phyloP scores from a whole-genome alignment of 2,888 invertebrate species.

The Celastrina argiolus region DNA sequence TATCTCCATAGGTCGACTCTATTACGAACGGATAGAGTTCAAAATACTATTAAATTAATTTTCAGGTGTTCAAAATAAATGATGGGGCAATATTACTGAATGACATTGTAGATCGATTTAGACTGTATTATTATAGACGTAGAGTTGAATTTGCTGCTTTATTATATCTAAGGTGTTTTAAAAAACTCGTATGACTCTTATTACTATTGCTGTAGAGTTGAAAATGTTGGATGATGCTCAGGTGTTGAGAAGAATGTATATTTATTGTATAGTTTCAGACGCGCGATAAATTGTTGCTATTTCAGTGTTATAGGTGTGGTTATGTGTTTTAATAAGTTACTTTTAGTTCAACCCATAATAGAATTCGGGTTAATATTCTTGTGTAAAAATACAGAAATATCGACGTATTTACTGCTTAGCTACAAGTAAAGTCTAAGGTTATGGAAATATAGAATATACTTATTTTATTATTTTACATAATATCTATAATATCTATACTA shows the following conservation, averaged over 20 bases:
- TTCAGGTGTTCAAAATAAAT: conserved; percentile 6
- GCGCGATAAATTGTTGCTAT: not conserved
- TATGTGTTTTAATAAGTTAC: not conserved
- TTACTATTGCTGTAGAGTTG: not conserved
- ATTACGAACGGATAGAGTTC: not conserved
- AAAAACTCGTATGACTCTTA: not conserved
- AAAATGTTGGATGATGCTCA: not conserved
- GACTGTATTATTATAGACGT: not conserved
- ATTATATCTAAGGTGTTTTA: not conserved
- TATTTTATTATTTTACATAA: no score
- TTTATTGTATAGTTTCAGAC: not conserved
- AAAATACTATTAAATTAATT: not conserved
- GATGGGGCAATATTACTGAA: not conserved
- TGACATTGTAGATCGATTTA: not conserved
- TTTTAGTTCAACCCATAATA: not conserved
- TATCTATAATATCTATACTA: no score
- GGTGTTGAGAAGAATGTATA: conserved; percentile 3
- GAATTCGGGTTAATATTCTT: not conserved
- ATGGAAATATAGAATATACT: no score
- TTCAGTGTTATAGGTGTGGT: not conserved
- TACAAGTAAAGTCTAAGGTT: no score
- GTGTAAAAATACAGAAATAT: no score
- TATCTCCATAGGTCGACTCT: conserved; percentile 25
- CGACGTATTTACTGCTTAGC: no score
- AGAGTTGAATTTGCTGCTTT: not conserved